Evolutionary conservation across 1,140 invertebrate species (phyloP), one percentile per base, ranked within the genome.

Genomic region (Bombus vancouverensis): DNA sequence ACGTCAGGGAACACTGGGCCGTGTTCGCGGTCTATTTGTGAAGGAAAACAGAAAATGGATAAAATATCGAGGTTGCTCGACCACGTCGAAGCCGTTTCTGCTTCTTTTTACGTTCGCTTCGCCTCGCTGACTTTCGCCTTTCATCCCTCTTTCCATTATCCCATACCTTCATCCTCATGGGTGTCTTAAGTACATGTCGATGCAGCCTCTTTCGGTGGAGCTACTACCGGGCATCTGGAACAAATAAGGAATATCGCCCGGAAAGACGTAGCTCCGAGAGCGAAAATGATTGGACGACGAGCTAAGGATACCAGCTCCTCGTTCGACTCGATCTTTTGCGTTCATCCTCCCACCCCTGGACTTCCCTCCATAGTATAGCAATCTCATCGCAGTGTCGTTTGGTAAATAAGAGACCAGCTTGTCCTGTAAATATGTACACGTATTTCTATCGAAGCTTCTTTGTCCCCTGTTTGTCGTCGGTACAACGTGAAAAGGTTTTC

Each of bases 191-290:
- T 86, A 86, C 76, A 89, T 44, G 47, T 59, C 77, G 75, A 81
- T 39, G 65, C 42, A 53, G 10, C 47, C 37, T 62, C 68, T 42
- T 80, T 42, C 75, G 8, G 5, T 39, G 62, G 18, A n/a, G 18
- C 79, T 37, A 28, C 68, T 65, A n/a, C 37, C 59, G 83, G 68
- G 57, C 85, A 85, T 90, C 70, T 89, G 85, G 84, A 83, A 90
- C 88, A 89, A 90, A 90, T 84, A 90, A 90, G 81, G 88, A 87
- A 90, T 89, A 89, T 90, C 74, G 88, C 65, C 59, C 72, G 85
- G 53, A 87, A 84, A 74, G 42, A 87, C 68, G 62, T 82, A 70
- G 53, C 65, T 22, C 5, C 42, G 57, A 83, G 66, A 73, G 59
- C 66, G 82, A 89, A n/a, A 34, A 47, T n/a, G 66, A 42, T 34